Base-by-base conservation (phyloP, 2,888 invertebrate species). In the Orchesellides sinensis region DNA sequence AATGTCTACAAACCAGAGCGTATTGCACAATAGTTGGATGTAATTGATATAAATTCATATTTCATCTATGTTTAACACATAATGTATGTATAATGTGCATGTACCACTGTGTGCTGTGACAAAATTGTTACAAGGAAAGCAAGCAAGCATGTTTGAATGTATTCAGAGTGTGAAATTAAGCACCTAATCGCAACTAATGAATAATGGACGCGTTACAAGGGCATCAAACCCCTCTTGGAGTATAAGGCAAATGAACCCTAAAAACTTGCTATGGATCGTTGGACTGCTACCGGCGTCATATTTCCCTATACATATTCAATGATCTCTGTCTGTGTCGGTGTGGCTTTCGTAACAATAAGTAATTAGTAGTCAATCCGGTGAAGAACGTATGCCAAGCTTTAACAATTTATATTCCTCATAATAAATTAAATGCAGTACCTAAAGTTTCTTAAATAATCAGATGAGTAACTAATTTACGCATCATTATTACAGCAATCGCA, bases 171-270 rank as follows among this genome's bases (percentile, higher is more conserved):
- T 17, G 8, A 17, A 29, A 61, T 17, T 40, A 14, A 52, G 32
- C n/a, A 69, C 49, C 52, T 23, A 23, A 54, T 6, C 1, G 25
- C 21, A 49, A 23, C 14, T 54, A n/a, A 61, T 32, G 35, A 29
- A 61, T 61, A 27, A 61, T 61, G 17, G 35, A n/a, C n/a, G 2
- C 12, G 19, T 70, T 54, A 70, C 70, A 79, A 70, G 79, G 70
- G 69, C 79, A 79, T 70, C 70, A 70, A 79, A 79, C 79, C 29
- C 63, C 0, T 63, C 10, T 47, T 23, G 19, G 17, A 29, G 23
- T 12, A 49, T 19, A 6, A 29, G 79, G 79, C 29, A 70, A 79
- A 70, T 70, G 79, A 79, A 79, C 79, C 70, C 63, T n/a, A 47
- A 3, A 12, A 35, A 32, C 52, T 17, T 52, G 17, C 10, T 52